These are phyloP conservation scores for Dermochelys coriacea DNA, from an alignment of 2,797 vertebrate species.

Conservation along the genomic window DNA sequence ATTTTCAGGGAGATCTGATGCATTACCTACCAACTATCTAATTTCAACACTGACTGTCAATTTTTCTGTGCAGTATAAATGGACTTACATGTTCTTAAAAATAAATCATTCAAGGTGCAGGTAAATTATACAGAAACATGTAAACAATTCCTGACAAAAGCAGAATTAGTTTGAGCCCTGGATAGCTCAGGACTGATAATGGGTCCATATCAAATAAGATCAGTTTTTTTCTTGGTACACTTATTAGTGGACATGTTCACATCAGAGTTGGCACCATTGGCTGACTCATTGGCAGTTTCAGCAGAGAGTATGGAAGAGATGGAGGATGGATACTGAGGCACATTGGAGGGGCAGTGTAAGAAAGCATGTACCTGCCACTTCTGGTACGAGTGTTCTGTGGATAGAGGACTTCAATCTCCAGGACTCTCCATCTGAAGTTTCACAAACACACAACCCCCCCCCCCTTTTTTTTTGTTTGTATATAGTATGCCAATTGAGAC, in stretches of 20 bases:
- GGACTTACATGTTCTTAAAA: not conserved
- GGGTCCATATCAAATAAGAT: not conserved
- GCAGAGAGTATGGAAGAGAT: not conserved
- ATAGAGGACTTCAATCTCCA: not conserved
- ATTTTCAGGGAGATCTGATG: not conserved
- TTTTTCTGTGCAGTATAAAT: too few species aligned
- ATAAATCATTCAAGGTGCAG: not conserved
- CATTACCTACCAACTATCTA: not conserved
- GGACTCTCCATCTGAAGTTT: not conserved
- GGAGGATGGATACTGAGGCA: not conserved
- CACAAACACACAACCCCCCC: not conserved
- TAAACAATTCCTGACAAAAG: not conserved
- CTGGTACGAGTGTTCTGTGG: not conserved
- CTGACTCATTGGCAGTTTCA: not conserved
- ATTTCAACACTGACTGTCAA: too few species aligned
- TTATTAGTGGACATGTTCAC: not conserved
- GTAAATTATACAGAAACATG: not conserved
- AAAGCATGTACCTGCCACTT: not conserved
- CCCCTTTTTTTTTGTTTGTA: too few species aligned
- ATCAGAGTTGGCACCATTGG: not conserved
- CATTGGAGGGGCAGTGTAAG: not conserved
- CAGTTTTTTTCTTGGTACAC: not conserved
- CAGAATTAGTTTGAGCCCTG: not conserved
- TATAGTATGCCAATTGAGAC: not conserved
- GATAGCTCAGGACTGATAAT: not conserved